A percentile compares a stretch with the other conserved stretches of the same genome.
phyloP scores from a whole-genome alignment of 2,113 vertebrate species.

The Cyanoliseus patagonus region DNA sequence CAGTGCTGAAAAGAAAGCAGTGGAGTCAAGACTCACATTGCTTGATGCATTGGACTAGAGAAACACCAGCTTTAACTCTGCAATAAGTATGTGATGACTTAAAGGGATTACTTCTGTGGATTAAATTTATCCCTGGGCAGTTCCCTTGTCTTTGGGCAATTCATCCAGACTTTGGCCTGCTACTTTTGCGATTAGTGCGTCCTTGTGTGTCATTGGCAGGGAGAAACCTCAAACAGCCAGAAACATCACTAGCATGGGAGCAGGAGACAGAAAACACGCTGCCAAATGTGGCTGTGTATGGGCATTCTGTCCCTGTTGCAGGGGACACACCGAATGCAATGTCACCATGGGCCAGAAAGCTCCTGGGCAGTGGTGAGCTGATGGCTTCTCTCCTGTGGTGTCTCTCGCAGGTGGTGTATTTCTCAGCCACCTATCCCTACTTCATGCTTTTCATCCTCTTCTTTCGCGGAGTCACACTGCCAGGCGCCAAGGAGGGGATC shows the following conservation, averaged over 20 bases:
- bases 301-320: fast-evolving
- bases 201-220: neutral
- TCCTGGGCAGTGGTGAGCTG: neutral
- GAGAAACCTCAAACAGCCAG: neutral
- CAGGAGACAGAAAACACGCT: neutral
- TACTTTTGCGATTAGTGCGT: neutral
- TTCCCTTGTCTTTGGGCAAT: constrained; percentile 16
- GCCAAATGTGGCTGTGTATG: neutral
- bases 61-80: neutral
- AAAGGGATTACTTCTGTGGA: constrained; percentile 23
- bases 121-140: constrained; percentile 22
- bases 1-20: neutral
- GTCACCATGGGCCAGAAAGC: neutral
- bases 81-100: neutral
- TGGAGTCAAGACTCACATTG: neutral
- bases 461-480: constrained; percentile 87
- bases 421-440: constrained; percentile 92
- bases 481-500: constrained; percentile 88
- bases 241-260: neutral
- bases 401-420: constrained; percentile 86
- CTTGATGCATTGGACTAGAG: neutral
- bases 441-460: constrained; percentile 92
- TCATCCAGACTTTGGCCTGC: neutral
- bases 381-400: neutral
- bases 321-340: fast-evolving